Evolutionary conservation across 37 sponge, comb jelly and placozoan genomes (phyloP).

Genomic region (Haliclona indistincta): DNA sequence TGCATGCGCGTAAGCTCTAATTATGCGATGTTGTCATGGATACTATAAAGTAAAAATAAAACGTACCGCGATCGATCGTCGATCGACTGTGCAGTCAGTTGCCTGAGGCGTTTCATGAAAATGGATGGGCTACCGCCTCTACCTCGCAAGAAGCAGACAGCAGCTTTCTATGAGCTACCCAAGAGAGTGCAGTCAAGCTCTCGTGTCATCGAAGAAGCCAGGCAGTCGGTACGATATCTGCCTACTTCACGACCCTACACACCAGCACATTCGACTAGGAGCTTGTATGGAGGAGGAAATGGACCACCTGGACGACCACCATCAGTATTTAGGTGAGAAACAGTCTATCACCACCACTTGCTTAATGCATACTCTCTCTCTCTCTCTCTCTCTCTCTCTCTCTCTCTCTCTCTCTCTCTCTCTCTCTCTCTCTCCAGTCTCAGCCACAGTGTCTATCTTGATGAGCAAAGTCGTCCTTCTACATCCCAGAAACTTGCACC

Average conservation of each 20-base stretch:
- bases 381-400: too few species aligned
- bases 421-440: background rate
- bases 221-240: slow-evolving; percentile 48
- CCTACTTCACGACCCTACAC: slow-evolving; percentile 66
- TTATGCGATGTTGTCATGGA: too few species aligned
- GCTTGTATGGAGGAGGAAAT: slow-evolving; percentile 37
- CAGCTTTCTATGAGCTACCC: slow-evolving; percentile 3
- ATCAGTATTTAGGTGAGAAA: slow-evolving; percentile 63
- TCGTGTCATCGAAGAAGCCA: slow-evolving; percentile 66
- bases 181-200: slow-evolving; percentile 46
- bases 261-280: slow-evolving; percentile 41
- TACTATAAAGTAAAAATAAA: too few species aligned
- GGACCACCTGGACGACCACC: slow-evolving; percentile 54
- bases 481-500: slow-evolving; percentile 53
- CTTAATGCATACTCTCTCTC: background rate
- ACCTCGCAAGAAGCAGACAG: background rate
- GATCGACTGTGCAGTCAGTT: too few species aligned
- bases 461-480: slow-evolving; percentile 70
- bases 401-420: background rate
- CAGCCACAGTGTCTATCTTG: too few species aligned
- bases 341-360: background rate
- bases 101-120: too few species aligned
- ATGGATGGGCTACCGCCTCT: too few species aligned
- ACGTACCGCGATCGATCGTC: too few species aligned
- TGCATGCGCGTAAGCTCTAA: too few species aligned